Evolutionary conservation across 2,888 invertebrate genomes (phyloP), one percentile per base, ranked within the genome.

Genomic region (Epicampocera succincta): DNA sequence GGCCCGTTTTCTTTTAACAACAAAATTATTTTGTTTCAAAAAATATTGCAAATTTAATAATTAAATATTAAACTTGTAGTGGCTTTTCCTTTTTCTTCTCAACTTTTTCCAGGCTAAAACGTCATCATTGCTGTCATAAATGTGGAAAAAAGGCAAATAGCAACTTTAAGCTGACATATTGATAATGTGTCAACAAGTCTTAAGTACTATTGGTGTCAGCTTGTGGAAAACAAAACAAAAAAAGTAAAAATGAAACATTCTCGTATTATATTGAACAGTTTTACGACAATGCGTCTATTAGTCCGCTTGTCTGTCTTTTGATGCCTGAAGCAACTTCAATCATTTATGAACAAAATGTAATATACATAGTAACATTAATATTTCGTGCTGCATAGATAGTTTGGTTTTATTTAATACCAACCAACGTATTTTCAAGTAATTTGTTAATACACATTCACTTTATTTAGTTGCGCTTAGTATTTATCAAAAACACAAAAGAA

Each of bases 91-190:
- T 3, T 3, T 11, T 9, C 13, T 25, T 5, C 21, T 2, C 13
- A 12, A 5, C 11, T 21, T n/a, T 17, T 15, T 33, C 1, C 54
- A 33, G 12, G 3, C 9, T 15, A 54, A 56, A 56, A 17, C 38
- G 12, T 19, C 33, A 33, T 4, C 12, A 17, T 19, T 19, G 17
- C 56, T 19, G 38, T 6, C 40, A 21, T 60, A 60, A 38, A 60
- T 42, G 58, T 60, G 40, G 38, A 58, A 58, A 38, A 46, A 50
- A 65, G n/a, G 38, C 6, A 38, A 38, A 58, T 50, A 33, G 33
- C 60, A 21, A 44, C 19, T 58, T 60, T 76, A 68, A 75, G 76
- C 76, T 76, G 76, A 76, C 76, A 61, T 76, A 76, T 76, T 68
- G 52, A 44, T 76, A 69, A 69, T 52, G 68, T 76, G 68, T 76